Evolutionary conservation across 2,797 vertebrate species (phyloP).

Genomic region (Cryptoprocta ferox): DNA sequence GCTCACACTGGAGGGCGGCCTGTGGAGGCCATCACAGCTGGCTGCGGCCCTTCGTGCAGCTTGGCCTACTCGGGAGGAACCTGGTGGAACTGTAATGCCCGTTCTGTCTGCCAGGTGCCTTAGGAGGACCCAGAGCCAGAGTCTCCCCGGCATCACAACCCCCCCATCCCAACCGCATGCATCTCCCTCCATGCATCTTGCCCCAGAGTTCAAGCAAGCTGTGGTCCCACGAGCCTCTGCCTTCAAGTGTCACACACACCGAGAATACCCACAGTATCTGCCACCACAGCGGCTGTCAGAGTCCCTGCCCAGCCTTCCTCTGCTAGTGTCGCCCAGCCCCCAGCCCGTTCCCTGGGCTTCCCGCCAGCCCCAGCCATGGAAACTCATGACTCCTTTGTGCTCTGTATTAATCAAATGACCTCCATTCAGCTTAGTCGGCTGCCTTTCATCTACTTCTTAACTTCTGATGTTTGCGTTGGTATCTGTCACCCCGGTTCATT

Average conservation of each 20-base stretch:
- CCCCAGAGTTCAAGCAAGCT: not conserved
- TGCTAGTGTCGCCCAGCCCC: not conserved
- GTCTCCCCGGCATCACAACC: not conserved
- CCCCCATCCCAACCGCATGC: fast-evolving
- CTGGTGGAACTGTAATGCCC: not conserved
- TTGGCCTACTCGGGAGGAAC: not conserved
- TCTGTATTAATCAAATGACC: constrained; percentile 47
- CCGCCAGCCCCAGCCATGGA: constrained; percentile 44
- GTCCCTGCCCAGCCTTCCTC: constrained; percentile 10
- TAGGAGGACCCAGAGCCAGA: not conserved
- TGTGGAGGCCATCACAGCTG: not conserved
- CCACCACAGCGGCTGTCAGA: not conserved
- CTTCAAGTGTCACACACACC: not conserved
- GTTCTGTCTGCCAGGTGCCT: fast-evolving
- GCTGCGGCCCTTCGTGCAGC: not conserved
- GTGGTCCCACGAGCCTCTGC: not conserved
- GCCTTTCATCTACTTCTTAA: constrained; percentile 18
- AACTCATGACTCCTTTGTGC: constrained; percentile 66
- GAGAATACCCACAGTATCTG: not conserved
- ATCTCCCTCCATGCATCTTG: not conserved
- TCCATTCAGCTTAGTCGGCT: not conserved
- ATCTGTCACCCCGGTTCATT: constrained; percentile 71
- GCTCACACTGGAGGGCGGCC: fast-evolving
- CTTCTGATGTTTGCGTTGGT: constrained; percentile 70
- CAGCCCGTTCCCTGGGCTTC: constrained; percentile 1